Evolutionary conservation across 2,797 vertebrate genomes (phyloP), one percentile per base, ranked within the genome.

Genomic region (Synaphobranchus kaupii): DNA sequence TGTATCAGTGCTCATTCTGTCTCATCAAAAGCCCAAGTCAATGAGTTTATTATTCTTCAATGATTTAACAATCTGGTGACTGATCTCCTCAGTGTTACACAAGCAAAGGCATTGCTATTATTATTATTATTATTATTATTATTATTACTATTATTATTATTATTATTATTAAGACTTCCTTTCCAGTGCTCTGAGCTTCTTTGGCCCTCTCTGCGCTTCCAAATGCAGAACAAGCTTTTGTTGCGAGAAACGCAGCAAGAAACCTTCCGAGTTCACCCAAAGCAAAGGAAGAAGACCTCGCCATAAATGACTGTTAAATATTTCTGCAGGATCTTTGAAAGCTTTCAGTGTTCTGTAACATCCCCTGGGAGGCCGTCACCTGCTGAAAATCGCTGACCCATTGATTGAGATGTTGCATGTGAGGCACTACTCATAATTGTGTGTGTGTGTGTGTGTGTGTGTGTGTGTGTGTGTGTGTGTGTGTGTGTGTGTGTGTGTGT

Each of bases 181-280:
- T 39, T 87, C 84, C 63, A 44, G 60, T 66, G 28, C 44, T 34
- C 13, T 47, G 48, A 85, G 88, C 84, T 86, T 88, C 83, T 91
- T 85, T 87, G 34, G n/a, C 84, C 90, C 87, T 34, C 86, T 81
- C 71, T 20, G 34, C 4, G 34, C 34, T 86, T 91, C 89, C 85
- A 89, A 90, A 78, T 88, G 87, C 81, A 89, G 86, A 92, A 91
- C 93, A 93, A 90, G 88, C 48, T 20, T 88, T 89, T 85, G 88
- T 83, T 91, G 78, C 90, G 86, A 87, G 48, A 31, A 86, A 48
- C 50, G 84, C 54, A 81, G 81, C 25, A 22, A 86, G 66, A 58
- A 31, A 12, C 0, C 50, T 84, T 39, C 39, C 63, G 52, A 81
- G 17, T 87, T 85, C 88, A 86, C 90, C 83, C 63, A 86, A 92